These are phyloP conservation scores for Labia minor DNA, from an alignment of 2,888 invertebrate genomes.

Conservation along the genomic window DNA sequence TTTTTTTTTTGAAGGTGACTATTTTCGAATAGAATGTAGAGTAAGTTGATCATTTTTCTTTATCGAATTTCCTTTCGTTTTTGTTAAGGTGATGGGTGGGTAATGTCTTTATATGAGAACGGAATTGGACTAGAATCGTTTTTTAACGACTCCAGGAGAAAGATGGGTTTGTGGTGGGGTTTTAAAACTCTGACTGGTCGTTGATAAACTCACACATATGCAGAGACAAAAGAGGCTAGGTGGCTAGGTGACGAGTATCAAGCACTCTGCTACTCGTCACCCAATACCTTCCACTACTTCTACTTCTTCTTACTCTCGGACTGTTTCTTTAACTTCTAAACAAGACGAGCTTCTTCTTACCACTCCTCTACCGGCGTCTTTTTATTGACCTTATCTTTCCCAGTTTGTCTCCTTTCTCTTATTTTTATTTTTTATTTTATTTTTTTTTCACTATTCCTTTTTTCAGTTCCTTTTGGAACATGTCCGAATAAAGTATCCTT, in stretches of 20 bases:
- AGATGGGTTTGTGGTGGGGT: neutral
- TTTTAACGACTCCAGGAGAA: neutral
- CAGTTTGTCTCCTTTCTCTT: neutral
- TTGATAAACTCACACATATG: conserved; percentile 13
- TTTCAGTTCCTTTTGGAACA: no score
- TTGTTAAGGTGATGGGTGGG: no score
- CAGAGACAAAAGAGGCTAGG: neutral
- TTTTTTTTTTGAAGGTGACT: no score
- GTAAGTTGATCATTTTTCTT: no score
- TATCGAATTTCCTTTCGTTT: no score
- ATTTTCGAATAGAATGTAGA: no score
- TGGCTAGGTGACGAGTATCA: no score
- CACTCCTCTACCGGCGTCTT: neutral
- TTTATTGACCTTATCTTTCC: conserved; percentile 8
- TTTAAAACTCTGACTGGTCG: neutral
- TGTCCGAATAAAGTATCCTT: neutral
- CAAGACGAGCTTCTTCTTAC: neutral
- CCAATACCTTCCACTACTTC: neutral
- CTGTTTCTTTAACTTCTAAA: conserved; percentile 13
- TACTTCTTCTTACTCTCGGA: neutral
- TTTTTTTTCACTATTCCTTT: no score
- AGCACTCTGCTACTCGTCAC: no score
- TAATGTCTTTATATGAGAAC: neutral
- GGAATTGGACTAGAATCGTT: neutral
- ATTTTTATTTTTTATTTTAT: neutral